Percentiles rank a stretch among this genome's conserved stretches.
Evolutionary conservation across 2,888 invertebrate genomes (phyloP).

Genomic region (Sarcophaga variegata): DNA sequence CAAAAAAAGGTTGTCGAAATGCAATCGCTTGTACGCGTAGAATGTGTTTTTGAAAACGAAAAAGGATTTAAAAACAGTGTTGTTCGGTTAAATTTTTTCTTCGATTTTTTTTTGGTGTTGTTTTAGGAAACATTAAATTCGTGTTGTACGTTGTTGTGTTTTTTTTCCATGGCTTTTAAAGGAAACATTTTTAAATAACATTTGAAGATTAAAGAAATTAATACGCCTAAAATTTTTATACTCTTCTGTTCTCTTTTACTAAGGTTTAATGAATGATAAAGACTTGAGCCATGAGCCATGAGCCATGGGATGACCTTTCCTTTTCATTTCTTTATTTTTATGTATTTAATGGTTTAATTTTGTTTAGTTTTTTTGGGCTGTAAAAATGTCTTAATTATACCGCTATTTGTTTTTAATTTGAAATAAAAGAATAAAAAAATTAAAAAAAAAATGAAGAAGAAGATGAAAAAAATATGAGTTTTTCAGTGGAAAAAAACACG

Average conservation of each 20-base stretch:
- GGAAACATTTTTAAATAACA: constrained; percentile 30
- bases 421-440: neutral
- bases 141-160: too few relatives aligned
- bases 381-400: constrained; percentile 67
- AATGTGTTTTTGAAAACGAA: constrained; percentile 1
- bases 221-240: neutral
- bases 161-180: too few relatives aligned
- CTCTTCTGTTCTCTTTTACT: too few relatives aligned
- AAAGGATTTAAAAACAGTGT: neutral
- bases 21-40: neutral
- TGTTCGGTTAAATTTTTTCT: neutral
- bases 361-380: constrained; percentile 26
- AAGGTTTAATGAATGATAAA: too few relatives aligned
- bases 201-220: constrained; percentile 43
- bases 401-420: constrained; percentile 65
- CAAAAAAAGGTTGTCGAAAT: neutral
- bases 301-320: constrained; percentile 38
- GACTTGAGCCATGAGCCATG: too few relatives aligned
- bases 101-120: neutral
- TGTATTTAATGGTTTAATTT: constrained; percentile 47
- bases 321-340: neutral
- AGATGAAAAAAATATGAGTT: neutral
- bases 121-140: neutral
- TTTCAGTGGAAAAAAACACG: constrained; percentile 26
- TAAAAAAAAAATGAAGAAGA: constrained; percentile 1